phyloP scores from a whole-genome alignment of 1,140 invertebrate species.

The Triops longicaudatus region DNA sequence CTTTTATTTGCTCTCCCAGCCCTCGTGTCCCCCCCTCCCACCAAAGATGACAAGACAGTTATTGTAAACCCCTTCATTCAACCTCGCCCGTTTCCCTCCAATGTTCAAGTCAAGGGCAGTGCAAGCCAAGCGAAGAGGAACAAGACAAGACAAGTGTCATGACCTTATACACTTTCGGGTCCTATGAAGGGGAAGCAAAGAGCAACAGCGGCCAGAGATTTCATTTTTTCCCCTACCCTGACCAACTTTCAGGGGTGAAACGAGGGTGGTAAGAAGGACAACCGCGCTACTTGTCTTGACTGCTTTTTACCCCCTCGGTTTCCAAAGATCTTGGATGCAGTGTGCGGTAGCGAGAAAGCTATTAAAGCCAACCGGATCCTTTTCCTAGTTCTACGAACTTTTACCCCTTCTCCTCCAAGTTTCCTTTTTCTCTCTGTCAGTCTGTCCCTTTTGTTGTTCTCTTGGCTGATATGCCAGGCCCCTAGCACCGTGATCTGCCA shows the following conservation, averaged over 20 bases:
- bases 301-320: too few species aligned
- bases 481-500: background rate
- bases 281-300: too few species aligned
- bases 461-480: background rate
- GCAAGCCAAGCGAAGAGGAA: background rate
- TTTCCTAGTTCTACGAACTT: background rate
- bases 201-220: too few species aligned
- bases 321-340: background rate
- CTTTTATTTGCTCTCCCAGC: background rate
- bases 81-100: background rate
- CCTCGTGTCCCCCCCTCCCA: background rate
- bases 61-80: background rate
- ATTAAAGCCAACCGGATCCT: background rate
- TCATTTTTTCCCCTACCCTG: too few species aligned
- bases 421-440: background rate
- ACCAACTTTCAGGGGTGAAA: too few species aligned
- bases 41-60: background rate
- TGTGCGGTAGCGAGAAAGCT: conserved; percentile 12
- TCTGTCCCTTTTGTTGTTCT: background rate
- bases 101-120: background rate
- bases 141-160: background rate
- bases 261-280: too few species aligned
- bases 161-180: background rate
- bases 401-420: background rate
- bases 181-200: background rate